Base-by-base conservation (phyloP, 2,797 vertebrate genomes). In the Macropodus opercularis region DNA sequence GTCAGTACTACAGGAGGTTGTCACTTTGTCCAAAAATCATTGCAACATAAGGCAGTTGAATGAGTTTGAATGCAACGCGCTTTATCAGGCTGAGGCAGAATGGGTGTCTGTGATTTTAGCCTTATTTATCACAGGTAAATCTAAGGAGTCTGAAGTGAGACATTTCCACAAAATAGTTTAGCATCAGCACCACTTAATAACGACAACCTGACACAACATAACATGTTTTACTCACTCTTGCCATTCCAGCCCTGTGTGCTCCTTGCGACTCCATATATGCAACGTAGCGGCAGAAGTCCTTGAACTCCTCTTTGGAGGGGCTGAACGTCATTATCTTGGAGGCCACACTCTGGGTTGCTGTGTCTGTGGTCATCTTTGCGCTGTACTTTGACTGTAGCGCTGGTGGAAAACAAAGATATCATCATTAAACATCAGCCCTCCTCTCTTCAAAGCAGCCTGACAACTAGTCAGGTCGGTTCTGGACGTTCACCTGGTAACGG, bases 251-350 rank as follows among this genome's bases (percentile, higher is more conserved):
- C 57, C 91, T 92, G 80, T 98, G 97, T 7, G 97, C 96, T 56
- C 96, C 97, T 85, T 95, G 95, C 21, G 95, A 94, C 87, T 98
- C 97, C 85, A 98, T 96, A 51, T 94, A 96, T 29, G 94, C 95
- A 15, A 98, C 90, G 72, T 98, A 98, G 0, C 94, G 91, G 68
- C 86, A 94, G 84, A 98, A 98, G 87, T 97, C 94, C 59, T 90
- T 93, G 80, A 98, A 98, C 76, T 98, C 94, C 54, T 96, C 96
- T 86, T 92, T 92, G 17, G 94, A 96, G 1, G 97, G 97, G 47
- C 89, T 92, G 90, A 98, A 98, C 0, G 95, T 97, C 96, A 98
- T 96, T 77, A 98, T 94, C 75, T 90, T 91, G 36, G 90, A 92
- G 42, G 84, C 86, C 54, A 92, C 86, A 55, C 90, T 93, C 67